These are phyloP conservation scores for Phataginus tetradactyla DNA, from an alignment of 2,797 vertebrate species.

Conservation along the genomic window DNA sequence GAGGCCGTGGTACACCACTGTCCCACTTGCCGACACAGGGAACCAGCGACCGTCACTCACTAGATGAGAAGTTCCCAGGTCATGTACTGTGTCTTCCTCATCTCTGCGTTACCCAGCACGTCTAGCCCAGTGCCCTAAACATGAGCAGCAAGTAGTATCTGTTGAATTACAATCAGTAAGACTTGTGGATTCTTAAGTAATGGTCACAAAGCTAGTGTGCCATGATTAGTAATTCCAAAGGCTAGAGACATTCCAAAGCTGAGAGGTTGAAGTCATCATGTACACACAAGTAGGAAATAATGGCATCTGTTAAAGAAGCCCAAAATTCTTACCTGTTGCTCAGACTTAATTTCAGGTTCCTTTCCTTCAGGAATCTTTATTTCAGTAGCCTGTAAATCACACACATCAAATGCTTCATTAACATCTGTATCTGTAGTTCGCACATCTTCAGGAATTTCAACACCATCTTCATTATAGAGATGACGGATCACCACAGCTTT, in stretches of 20 bases:
- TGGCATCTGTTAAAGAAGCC: background rate
- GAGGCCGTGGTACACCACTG: background rate
- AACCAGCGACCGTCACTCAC: background rate
- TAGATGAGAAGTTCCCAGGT: background rate
- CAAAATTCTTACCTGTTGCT: slow-evolving; percentile 81
- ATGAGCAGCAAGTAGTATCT: background rate
- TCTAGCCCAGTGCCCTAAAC: background rate
- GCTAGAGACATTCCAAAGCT: background rate
- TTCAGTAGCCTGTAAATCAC: slow-evolving; percentile 69
- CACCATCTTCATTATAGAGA: slow-evolving; percentile 72
- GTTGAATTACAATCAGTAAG: background rate
- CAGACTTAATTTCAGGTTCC: slow-evolving; percentile 65
- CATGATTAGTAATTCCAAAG: background rate
- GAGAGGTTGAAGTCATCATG: background rate
- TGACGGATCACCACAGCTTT: slow-evolving; percentile 85
- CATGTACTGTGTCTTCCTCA: background rate
- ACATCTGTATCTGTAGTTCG: slow-evolving; percentile 46
- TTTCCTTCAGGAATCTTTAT: slow-evolving; percentile 55
- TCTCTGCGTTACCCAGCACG: background rate
- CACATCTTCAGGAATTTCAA: background rate
- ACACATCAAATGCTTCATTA: slow-evolving; percentile 31
- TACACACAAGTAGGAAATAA: background rate
- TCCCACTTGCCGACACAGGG: no score
- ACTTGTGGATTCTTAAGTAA: background rate
- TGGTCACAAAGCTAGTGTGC: background rate